Conservation (phyloP, 2,797 vertebrate genomes). For the Coreius guichenoti region DNA sequence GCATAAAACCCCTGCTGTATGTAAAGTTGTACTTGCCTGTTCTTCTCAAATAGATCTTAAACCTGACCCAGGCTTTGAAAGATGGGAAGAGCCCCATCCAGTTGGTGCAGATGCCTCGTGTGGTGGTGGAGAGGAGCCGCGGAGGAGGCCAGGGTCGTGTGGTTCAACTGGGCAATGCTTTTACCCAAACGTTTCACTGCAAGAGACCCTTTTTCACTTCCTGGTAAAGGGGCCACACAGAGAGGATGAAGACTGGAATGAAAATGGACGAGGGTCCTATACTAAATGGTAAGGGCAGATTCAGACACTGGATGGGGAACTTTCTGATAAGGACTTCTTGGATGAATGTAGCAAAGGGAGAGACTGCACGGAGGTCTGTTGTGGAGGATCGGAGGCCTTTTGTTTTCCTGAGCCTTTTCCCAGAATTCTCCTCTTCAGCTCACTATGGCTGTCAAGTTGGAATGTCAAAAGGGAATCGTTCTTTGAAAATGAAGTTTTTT, state of each 20-base stretch:
- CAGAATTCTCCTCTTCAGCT: slow-evolving; percentile 29
- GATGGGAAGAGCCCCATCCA: slow-evolving; percentile 92
- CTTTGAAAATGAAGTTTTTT: slow-evolving; percentile 49
- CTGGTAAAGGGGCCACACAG: slow-evolving; percentile 82
- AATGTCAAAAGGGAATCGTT: slow-evolving; percentile 34
- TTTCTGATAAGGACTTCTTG: neutral
- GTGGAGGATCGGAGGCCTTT: slow-evolving; percentile 20
- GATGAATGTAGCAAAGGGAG: slow-evolving; percentile 23
- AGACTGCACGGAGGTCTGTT: neutral
- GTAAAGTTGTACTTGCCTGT: neutral
- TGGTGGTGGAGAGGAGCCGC: slow-evolving; percentile 90
- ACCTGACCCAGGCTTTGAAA: slow-evolving; percentile 92
- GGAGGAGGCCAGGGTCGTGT: slow-evolving; percentile 88
- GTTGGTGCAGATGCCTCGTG: slow-evolving; percentile 96
- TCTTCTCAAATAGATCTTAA: slow-evolving; percentile 84
- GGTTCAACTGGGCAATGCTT: slow-evolving; percentile 87
- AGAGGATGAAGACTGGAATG: neutral
- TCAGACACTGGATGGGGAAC: neutral
- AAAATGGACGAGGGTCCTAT: neutral
- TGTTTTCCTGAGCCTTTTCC: slow-evolving; percentile 42
- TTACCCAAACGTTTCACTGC: slow-evolving; percentile 96
- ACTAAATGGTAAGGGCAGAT: neutral
- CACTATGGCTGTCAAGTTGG: slow-evolving; percentile 21
- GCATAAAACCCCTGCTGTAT: neutral
- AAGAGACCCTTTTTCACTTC: slow-evolving; percentile 96